Evolutionary conservation across 2,113 vertebrate genomes (phyloP).

Genomic region (Marcusenius ussheri): DNA sequence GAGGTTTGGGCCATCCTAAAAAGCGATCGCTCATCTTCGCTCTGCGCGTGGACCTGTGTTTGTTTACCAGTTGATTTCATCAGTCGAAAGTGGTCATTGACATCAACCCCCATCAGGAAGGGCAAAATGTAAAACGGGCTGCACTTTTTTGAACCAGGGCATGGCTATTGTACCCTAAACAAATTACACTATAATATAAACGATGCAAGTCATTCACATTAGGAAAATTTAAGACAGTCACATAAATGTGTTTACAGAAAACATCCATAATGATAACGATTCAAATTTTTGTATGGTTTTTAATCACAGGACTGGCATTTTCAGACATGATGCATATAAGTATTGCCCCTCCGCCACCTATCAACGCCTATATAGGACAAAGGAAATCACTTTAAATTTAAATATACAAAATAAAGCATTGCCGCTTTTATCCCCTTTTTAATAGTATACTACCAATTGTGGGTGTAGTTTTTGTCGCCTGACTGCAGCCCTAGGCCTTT

Average conservation of each 20-base stretch:
- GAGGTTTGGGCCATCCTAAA: slow-evolving; percentile 7
- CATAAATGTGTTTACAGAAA: neutral
- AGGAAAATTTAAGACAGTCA: neutral
- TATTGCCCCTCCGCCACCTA: neutral
- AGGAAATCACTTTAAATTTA: neutral
- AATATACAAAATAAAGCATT: neutral
- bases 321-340: neutral
- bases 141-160: neutral
- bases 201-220: neutral
- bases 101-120: neutral
- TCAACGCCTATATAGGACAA: neutral
- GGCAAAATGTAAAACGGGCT: neutral
- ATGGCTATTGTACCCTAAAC: neutral
- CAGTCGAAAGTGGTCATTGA: neutral
- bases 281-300: neutral
- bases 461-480: neutral
- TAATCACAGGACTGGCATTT: neutral
- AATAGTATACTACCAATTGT: neutral
- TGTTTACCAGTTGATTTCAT: neutral
- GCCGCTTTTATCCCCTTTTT: neutral
- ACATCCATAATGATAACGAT: neutral
- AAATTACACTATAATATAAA: neutral
- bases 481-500: neutral
- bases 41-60: neutral
- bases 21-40: slow-evolving; percentile 56